A percentile compares a stretch with the other conserved stretches of the same genome.
Evolutionary conservation across 2,797 vertebrate genomes (phyloP).

Genomic region (Taenioides sp.): DNA sequence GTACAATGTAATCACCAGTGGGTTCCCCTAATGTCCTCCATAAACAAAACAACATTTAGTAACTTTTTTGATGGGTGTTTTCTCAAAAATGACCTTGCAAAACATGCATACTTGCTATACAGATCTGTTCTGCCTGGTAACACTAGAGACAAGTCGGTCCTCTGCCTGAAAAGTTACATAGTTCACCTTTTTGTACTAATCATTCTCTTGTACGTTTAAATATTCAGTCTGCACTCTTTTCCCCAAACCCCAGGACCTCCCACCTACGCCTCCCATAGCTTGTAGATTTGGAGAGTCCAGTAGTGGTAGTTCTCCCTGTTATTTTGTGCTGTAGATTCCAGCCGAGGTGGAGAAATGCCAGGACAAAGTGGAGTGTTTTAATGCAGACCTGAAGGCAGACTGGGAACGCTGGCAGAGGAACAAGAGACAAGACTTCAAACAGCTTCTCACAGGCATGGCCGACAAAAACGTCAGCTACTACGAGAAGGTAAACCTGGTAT

Average conservation of each 20-base stretch:
- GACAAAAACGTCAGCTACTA: constrained; percentile 96
- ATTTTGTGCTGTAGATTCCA: constrained; percentile 79
- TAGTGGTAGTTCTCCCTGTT: constrained; percentile 48
- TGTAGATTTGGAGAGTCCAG: constrained; percentile 35
- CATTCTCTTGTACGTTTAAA: neutral
- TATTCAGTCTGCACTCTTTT: neutral
- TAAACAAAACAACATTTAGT: neutral
- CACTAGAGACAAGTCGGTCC: too few relatives aligned
- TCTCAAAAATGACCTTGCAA: too few relatives aligned
- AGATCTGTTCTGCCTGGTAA: too few relatives aligned
- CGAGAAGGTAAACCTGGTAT: constrained; percentile 85
- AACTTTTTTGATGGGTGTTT: neutral
- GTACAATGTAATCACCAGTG: constrained; percentile 24
- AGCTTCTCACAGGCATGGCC: constrained; percentile 91
- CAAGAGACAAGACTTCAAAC: constrained; percentile 95
- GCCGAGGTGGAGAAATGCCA: constrained; percentile 94
- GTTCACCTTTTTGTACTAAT: too few relatives aligned
- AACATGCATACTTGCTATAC: too few relatives aligned
- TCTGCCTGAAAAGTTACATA: too few relatives aligned
- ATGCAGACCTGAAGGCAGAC: constrained; percentile 96
- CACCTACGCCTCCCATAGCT: neutral
- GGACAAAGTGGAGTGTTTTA: constrained; percentile 95
- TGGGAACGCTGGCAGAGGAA: constrained; percentile 98
- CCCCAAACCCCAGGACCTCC: constrained; percentile 1
- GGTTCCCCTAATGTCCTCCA: neutral